These are phyloP conservation scores for Pterocles orientalis DNA, from an alignment of 2,113 vertebrate species.

Conservation along the genomic window DNA sequence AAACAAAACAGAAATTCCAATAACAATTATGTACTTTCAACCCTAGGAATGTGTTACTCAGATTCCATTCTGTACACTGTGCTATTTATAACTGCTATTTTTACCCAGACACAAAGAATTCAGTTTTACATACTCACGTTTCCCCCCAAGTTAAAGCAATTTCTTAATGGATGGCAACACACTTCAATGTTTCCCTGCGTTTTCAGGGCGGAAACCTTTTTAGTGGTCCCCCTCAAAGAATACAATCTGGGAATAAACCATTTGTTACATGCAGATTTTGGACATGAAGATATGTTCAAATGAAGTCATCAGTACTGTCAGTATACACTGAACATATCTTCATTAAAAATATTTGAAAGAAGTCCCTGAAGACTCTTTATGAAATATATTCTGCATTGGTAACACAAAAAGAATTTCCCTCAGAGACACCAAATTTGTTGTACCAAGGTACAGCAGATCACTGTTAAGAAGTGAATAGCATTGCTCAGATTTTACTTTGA, in stretches of 20 bases:
- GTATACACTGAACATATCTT: neutral
- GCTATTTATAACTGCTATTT: neutral
- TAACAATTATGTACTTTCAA: neutral
- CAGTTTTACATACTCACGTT: neutral
- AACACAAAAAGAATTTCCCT: neutral
- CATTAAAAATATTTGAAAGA: neutral
- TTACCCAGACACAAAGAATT: neutral
- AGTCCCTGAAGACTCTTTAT: neutral
- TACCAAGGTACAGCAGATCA: neutral
- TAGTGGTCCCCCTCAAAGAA: neutral
- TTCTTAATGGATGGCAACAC: neutral
- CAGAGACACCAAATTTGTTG: neutral
- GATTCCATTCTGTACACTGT: neutral
- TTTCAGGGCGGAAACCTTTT: slow-evolving; percentile 9
- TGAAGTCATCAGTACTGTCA: neutral
- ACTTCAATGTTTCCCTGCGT: neutral
- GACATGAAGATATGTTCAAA: neutral
- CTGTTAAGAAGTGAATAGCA: neutral
- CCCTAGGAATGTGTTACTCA: neutral
- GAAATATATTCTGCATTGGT: neutral
- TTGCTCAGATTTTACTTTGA: neutral
- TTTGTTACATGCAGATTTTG: neutral
- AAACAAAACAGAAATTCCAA: neutral
- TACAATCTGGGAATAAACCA: neutral
- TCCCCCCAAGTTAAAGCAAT: neutral